These are phyloP conservation scores for Solen grandis DNA, from an alignment of 1,140 invertebrate species.

Conservation along the genomic window DNA sequence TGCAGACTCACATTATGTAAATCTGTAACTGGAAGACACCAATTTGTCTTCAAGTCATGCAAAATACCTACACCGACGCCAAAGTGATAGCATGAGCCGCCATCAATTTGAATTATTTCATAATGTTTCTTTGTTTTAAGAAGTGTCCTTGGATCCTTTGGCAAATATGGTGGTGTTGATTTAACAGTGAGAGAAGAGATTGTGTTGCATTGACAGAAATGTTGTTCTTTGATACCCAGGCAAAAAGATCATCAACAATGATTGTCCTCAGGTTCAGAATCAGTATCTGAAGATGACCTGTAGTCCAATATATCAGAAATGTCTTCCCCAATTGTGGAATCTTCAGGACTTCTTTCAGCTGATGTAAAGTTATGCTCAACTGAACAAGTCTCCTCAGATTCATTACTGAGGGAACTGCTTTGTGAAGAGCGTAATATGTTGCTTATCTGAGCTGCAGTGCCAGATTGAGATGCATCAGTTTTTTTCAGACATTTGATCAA, in stretches of 20 bases:
- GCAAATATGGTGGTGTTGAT: conserved; percentile 34
- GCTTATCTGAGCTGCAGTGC: not conserved
- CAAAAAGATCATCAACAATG: not conserved
- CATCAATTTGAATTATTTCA: conserved; percentile 22
- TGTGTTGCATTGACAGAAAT: conserved; percentile 30
- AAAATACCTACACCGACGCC: conserved; percentile 27
- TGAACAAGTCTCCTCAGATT: too few relatives aligned
- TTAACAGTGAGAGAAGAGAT: conserved; percentile 37
- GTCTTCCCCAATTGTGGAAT: not conserved
- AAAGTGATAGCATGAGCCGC: conserved; percentile 59
- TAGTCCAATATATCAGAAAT: not conserved
- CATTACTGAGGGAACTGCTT: too few relatives aligned
- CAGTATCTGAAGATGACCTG: not conserved
- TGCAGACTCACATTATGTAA: conserved; percentile 14
- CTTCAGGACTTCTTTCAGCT: not conserved
- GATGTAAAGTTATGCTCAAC: not conserved
- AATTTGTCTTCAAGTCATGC: not conserved
- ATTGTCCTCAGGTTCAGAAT: not conserved
- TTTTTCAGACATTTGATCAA: not conserved
- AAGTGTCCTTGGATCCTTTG: conserved; percentile 56
- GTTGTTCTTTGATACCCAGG: conserved; percentile 40
- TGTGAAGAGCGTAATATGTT: too few relatives aligned
- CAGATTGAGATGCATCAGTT: not conserved
- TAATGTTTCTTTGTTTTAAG: conserved; percentile 43
- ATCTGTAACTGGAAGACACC: not conserved